Evolutionary conservation across 2,113 vertebrate species (phyloP).

Genomic region (Sinocyclocheilus rhinocerous): DNA sequence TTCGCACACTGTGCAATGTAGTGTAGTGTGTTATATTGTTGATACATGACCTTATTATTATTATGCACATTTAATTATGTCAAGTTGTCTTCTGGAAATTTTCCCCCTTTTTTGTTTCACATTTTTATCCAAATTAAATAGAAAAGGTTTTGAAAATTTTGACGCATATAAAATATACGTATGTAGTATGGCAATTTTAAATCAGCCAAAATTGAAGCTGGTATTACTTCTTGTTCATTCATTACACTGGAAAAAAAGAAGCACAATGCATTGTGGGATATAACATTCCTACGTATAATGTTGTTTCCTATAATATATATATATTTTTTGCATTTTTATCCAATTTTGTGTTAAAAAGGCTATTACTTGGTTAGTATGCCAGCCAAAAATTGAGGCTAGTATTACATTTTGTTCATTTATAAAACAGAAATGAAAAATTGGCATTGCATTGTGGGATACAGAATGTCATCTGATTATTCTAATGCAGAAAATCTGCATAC

Average conservation of each 20-base stretch:
- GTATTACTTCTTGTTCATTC: background rate
- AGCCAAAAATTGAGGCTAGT: too few relatives aligned
- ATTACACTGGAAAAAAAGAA: background rate
- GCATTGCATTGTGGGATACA: background rate
- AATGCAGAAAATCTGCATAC: background rate
- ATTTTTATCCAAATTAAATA: background rate
- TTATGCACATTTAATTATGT: background rate
- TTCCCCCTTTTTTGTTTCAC: background rate
- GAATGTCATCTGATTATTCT: too few relatives aligned
- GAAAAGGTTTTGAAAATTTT: background rate
- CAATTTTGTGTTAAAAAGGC: too few relatives aligned
- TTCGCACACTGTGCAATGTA: background rate
- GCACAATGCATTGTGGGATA: background rate
- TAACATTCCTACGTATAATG: background rate
- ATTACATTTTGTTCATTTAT: too few relatives aligned
- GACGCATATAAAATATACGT: background rate
- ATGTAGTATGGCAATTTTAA: background rate
- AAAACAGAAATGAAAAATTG: too few relatives aligned
- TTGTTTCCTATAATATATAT: too few relatives aligned
- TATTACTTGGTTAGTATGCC: too few relatives aligned
- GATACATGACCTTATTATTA: background rate
- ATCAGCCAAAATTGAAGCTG: background rate
- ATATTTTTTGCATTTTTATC: too few relatives aligned
- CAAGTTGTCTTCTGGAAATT: background rate
- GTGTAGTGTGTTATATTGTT: too few relatives aligned